These are phyloP conservation scores for Lethenteron reissneri DNA, from an alignment of 2,113 vertebrate species.

Conservation along the genomic window DNA sequence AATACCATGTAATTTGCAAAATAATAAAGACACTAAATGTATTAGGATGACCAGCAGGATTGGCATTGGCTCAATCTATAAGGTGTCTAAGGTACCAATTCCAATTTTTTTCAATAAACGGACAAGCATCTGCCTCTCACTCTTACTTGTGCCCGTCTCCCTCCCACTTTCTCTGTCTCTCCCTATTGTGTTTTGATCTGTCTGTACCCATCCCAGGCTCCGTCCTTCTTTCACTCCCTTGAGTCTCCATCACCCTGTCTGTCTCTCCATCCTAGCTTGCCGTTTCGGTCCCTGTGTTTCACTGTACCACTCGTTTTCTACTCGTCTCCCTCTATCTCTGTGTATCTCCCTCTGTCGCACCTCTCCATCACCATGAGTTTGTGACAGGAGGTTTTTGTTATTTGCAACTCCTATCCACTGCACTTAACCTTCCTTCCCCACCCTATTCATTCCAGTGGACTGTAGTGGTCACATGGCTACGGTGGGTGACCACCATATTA, in stretches of 20 bases:
- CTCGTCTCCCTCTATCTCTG: neutral
- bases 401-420: too few species aligned
- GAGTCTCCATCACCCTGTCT: neutral
- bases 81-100: too few species aligned
- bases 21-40: too few species aligned
- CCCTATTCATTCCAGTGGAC: too few species aligned
- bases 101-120: too few species aligned
- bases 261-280: neutral
- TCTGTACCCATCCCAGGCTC: neutral
- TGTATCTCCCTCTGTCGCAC: neutral
- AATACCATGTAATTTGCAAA: too few species aligned
- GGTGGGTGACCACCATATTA: too few species aligned
- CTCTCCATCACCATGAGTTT: neutral
- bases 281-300: neutral
- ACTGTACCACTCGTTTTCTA: neutral
- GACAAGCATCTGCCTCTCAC: neutral
- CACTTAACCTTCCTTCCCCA: too few species aligned
- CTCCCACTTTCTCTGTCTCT: neutral
- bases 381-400: too few species aligned
- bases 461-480: too few species aligned
- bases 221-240: neutral
- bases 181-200: neutral
- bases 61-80: too few species aligned
- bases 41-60: too few species aligned
- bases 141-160: neutral